A percentile compares a stretch with the other conserved stretches of the same genome.
phyloP scores from a whole-genome alignment of 2,888 invertebrate species.

The Apamea epomidion region DNA sequence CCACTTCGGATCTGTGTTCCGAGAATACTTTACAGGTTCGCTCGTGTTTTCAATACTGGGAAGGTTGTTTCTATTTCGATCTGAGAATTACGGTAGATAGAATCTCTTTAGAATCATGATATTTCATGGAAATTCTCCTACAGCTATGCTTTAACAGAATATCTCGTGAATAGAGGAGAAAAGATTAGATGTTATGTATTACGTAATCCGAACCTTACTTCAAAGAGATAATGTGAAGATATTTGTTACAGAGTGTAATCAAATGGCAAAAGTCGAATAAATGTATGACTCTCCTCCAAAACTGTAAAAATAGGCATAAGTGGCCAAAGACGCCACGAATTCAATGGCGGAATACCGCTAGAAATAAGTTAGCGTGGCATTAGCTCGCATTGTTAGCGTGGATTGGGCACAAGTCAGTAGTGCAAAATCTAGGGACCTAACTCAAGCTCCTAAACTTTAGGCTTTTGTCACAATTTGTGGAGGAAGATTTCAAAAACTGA shows the following conservation, averaged over 20 bases:
- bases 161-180: not conserved
- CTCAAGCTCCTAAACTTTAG: not conserved
- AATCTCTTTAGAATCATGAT: not conserved
- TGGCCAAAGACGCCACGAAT: not conserved
- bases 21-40: slow-evolving; percentile 34
- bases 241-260: not conserved
- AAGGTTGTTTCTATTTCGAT: slow-evolving; percentile 5
- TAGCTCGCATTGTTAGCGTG: not conserved
- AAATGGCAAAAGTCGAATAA: not conserved
- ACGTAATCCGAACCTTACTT: not conserved
- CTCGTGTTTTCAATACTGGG: slow-evolving; percentile 12
- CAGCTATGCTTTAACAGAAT: not conserved
- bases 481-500: not conserved
- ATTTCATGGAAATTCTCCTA: not conserved
- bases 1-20: slow-evolving; percentile 38
- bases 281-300: not conserved
- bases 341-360: not conserved
- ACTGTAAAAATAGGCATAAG: not conserved
- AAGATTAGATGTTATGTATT: no score
- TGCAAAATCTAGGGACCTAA: not conserved
- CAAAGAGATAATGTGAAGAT: not conserved
- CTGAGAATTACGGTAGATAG: not conserved
- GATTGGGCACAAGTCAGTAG: not conserved
- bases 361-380: not conserved
- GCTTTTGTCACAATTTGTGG: not conserved